A percentile compares a stretch with the other conserved stretches of the same genome.
phyloP scores from a whole-genome alignment of 2,888 invertebrate species.

The Brachyptera risi region DNA sequence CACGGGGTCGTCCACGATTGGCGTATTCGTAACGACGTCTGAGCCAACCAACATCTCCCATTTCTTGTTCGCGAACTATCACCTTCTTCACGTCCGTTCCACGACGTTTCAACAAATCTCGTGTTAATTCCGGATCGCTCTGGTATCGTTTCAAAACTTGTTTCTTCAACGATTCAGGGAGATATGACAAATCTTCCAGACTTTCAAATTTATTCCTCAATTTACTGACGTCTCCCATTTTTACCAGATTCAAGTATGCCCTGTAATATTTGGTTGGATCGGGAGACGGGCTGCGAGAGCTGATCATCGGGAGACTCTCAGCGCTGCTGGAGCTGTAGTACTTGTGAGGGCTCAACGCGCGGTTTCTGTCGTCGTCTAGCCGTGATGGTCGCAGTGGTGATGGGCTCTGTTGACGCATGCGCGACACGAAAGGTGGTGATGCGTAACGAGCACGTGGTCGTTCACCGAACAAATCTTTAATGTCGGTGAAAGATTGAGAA shows the following conservation, averaged over 20 bases:
- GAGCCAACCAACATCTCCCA: slow-evolving; percentile 58
- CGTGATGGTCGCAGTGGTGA: slow-evolving; percentile 45
- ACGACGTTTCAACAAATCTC: slow-evolving; percentile 51
- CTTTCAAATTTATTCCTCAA: slow-evolving; percentile 76
- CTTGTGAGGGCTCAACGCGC: no score
- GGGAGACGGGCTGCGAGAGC: slow-evolving; percentile 69
- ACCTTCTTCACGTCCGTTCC: slow-evolving; percentile 51
- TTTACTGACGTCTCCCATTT: slow-evolving; percentile 72
- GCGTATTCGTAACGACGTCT: slow-evolving; percentile 57
- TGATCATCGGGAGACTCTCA: slow-evolving; percentile 37
- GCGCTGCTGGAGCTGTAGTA: slow-evolving; percentile 21
- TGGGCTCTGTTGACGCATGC: slow-evolving; percentile 43
- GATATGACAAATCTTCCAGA: slow-evolving; percentile 48
- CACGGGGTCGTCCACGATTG: slow-evolving; percentile 49
- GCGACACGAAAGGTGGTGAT: slow-evolving; percentile 47
- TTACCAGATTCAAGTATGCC: slow-evolving; percentile 64
- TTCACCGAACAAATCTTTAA: slow-evolving; percentile 81
- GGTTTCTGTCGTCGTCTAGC: slow-evolving; percentile 36
- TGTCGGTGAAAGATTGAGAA: slow-evolving; percentile 67
- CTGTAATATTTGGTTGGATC: slow-evolving; percentile 67
- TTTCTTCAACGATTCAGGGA: slow-evolving; percentile 39
- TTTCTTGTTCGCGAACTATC: slow-evolving; percentile 48
- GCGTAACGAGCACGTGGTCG: slow-evolving; percentile 55
- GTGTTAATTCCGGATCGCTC: slow-evolving; percentile 74
- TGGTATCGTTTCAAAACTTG: slow-evolving; percentile 54